Conservation (phyloP, 1,140 invertebrate genomes). For the Sipha flava region DNA sequence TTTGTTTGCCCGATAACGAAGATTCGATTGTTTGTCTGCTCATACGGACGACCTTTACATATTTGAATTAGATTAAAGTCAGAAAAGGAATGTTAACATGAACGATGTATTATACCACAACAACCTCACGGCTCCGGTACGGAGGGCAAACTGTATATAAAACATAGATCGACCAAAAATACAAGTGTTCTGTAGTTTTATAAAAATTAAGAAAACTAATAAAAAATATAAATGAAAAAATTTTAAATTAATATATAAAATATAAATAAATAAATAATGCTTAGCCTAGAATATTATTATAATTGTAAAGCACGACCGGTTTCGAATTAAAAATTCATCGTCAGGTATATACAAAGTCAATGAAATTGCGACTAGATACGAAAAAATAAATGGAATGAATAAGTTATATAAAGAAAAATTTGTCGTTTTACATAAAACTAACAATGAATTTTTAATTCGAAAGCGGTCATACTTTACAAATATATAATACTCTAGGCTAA, state of each 20-base stretch:
- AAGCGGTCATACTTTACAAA: too few relatives aligned
- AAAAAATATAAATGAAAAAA: not conserved
- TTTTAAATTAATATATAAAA: not conserved
- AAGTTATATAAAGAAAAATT: too few relatives aligned
- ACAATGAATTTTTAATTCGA: too few relatives aligned
- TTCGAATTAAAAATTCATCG: too few relatives aligned
- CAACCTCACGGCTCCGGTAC: not conserved
- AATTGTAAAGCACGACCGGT: too few relatives aligned
- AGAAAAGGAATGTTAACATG: constrained; percentile 27
- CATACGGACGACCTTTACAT: constrained; percentile 26
- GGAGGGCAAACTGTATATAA: not conserved
- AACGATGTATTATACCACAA: not conserved
- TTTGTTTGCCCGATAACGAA: constrained; percentile 22
- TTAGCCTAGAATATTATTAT: too few relatives aligned
- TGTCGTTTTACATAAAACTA: too few relatives aligned
- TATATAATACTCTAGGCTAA: too few relatives aligned
- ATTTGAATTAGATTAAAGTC: constrained; percentile 31
- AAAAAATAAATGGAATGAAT: too few relatives aligned
- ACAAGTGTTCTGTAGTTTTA: not conserved
- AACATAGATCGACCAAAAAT: not conserved
- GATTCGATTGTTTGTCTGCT: constrained; percentile 20
- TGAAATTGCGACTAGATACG: too few relatives aligned
- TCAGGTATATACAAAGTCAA: too few relatives aligned
- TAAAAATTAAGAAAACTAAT: not conserved
- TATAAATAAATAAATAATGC: not conserved